A percentile compares a stretch with the other conserved stretches of the same genome.
Evolutionary conservation across 2,797 vertebrate genomes (phyloP).

Genomic region (Lutjanus campechanus): DNA sequence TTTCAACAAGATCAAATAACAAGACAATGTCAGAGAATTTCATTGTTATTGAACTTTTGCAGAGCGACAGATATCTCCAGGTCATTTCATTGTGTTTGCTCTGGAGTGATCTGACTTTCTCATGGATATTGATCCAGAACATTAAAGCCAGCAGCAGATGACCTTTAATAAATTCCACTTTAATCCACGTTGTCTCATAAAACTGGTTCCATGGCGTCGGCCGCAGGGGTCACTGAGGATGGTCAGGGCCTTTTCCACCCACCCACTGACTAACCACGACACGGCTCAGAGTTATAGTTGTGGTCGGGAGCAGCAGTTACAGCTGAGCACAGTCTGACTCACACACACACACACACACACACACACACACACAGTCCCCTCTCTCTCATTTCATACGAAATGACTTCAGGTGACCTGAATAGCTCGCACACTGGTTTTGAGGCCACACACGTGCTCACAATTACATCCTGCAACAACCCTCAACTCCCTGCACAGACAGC

Average conservation of each 20-base stretch:
- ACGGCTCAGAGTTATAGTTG: slow-evolving; percentile 6
- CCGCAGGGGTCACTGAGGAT: slow-evolving; percentile 8
- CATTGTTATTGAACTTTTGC: not conserved
- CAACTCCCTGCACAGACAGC: not conserved
- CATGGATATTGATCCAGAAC: not conserved
- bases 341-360: no score
- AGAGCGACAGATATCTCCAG: not conserved
- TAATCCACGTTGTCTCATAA: slow-evolving; percentile 8
- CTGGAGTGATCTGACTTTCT: not conserved
- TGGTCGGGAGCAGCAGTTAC: slow-evolving; percentile 23
- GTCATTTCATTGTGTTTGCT: not conserved
- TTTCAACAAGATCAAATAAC: slow-evolving; percentile 4
- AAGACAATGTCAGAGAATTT: not conserved
- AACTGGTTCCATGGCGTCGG: not conserved
- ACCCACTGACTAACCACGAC: slow-evolving; percentile 23
- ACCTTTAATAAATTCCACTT: slow-evolving; percentile 1
- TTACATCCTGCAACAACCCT: not conserved
- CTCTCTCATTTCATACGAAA: slow-evolving; percentile 16
- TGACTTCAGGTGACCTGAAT: slow-evolving; percentile 9
- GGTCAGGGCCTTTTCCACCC: not conserved
- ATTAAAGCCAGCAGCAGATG: slow-evolving; percentile 10
- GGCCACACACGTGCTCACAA: not conserved
- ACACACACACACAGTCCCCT: slow-evolving; percentile 5
- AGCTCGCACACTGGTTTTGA: not conserved
- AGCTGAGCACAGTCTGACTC: not conserved